Conservation (phyloP, 2,797 vertebrate species). For the Manis pentadactyla region DNA sequence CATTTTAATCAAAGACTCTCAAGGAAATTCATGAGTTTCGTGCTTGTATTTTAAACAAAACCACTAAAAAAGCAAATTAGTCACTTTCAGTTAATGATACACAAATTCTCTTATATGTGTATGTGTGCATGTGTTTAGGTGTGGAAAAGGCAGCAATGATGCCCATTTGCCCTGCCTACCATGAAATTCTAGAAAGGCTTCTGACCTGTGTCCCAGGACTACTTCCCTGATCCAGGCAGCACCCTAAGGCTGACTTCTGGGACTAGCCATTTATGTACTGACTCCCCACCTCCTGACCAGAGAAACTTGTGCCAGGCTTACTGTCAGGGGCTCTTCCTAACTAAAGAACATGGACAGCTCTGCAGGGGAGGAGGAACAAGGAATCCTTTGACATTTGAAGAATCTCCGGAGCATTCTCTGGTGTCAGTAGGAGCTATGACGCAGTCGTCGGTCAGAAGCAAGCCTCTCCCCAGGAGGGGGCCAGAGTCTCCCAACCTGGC, state of each 20-base stretch:
- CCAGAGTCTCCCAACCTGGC: not conserved
- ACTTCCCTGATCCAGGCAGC: not conserved
- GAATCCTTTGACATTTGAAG: not conserved
- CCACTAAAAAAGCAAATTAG: conserved; percentile 40
- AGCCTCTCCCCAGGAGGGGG: not conserved
- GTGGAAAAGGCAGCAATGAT: not conserved
- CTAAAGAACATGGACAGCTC: not conserved
- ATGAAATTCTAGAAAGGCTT: not conserved
- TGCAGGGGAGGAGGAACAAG: not conserved
- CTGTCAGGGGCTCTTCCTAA: not conserved
- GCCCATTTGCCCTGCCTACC: not conserved
- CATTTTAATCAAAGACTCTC: conserved; percentile 55
- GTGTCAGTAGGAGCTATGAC: not conserved
- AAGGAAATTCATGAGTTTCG: conserved; percentile 12
- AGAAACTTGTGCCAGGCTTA: not conserved
- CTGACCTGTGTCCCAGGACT: rapidly evolving
- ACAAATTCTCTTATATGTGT: conserved; percentile 9
- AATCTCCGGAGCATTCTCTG: not conserved
- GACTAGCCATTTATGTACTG: rapidly evolving
- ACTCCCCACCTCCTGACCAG: not conserved
- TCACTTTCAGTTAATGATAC: not conserved
- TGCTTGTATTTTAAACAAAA: conserved; percentile 19
- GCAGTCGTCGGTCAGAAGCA: not conserved
- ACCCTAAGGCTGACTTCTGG: not conserved
- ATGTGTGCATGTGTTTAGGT: not conserved